Evolutionary conservation across 30 jellyfish, hydroid and myxozoan genomes (phyloP).

Genomic region (Chrysaora quinquecirrha): DNA sequence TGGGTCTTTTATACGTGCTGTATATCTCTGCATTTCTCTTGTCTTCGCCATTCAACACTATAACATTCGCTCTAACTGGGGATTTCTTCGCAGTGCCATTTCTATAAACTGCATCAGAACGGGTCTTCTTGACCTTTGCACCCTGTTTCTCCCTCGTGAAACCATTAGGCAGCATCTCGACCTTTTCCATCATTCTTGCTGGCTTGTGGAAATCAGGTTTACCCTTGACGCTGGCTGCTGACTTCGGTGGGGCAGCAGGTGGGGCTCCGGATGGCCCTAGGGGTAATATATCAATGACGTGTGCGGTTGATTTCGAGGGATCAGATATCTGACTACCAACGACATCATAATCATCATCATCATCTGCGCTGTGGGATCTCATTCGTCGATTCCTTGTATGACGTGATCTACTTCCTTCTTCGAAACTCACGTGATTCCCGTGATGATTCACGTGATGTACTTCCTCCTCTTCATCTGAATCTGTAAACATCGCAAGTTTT

Average conservation of each 20-base stretch:
- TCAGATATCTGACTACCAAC: not conserved
- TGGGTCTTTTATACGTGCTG: constrained; percentile 40
- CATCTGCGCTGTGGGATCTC: not conserved
- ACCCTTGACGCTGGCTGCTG: constrained; percentile 60
- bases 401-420: no score
- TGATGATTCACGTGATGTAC: no score
- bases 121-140: constrained; percentile 21
- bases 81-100: constrained; percentile 22
- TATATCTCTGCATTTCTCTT: constrained; percentile 33
- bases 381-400: not conserved
- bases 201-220: constrained; percentile 27
- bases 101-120: constrained; percentile 28
- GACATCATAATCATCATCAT: not conserved
- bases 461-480: constrained; percentile 49
- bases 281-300: constrained; percentile 42
- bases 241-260: constrained; percentile 63
- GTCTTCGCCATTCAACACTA: constrained; percentile 20
- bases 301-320: constrained; percentile 58
- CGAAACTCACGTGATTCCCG: no score
- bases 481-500: not conserved
- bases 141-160: constrained; percentile 21
- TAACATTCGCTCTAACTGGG: constrained; percentile 38
- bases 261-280: constrained; percentile 76
- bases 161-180: constrained; percentile 26
- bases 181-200: not conserved